Evolutionary conservation across 1,140 invertebrate species (phyloP).

Genomic region (Scaptomyza graminum): DNA sequence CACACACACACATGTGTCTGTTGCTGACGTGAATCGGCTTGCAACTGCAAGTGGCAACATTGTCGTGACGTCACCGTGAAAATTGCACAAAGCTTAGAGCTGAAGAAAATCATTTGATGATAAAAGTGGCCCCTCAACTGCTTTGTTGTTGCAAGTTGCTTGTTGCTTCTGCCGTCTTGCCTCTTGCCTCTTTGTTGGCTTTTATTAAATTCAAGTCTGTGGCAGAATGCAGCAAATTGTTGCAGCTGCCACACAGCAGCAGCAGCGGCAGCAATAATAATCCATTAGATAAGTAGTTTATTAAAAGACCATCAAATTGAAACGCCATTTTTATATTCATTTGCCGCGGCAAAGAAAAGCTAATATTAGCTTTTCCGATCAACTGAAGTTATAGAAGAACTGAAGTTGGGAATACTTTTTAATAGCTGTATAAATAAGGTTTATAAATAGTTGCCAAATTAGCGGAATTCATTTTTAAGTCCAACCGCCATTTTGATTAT

Average conservation of each 20-base stretch:
- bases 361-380: neutral
- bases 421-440: neutral
- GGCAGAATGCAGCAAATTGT: constrained; percentile 20
- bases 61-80: constrained; percentile 46
- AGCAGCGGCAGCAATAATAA: constrained; percentile 43
- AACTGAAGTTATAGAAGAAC: neutral
- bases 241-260: constrained; percentile 22
- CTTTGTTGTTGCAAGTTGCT: constrained; percentile 52
- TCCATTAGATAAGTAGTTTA: constrained; percentile 37
- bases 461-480: no score
- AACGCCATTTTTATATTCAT: constrained; percentile 3
- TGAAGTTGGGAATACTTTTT: neutral
- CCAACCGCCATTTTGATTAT: no score
- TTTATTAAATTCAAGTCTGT: constrained; percentile 64
- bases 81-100: constrained; percentile 61
- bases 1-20: neutral
- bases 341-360: neutral
- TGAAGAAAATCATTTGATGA: constrained; percentile 73
- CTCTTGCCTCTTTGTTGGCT: constrained; percentile 28
- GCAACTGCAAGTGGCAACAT: constrained; percentile 13
- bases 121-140: constrained; percentile 75
- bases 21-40: constrained; percentile 36
- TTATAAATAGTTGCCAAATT: no score
- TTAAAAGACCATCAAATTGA: constrained; percentile 9
- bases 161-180: no score